Percentiles rank a stretch among this genome's conserved stretches.
Evolutionary conservation across 2,888 invertebrate species (phyloP).

Genomic region (Bugulina stolonifera): DNA sequence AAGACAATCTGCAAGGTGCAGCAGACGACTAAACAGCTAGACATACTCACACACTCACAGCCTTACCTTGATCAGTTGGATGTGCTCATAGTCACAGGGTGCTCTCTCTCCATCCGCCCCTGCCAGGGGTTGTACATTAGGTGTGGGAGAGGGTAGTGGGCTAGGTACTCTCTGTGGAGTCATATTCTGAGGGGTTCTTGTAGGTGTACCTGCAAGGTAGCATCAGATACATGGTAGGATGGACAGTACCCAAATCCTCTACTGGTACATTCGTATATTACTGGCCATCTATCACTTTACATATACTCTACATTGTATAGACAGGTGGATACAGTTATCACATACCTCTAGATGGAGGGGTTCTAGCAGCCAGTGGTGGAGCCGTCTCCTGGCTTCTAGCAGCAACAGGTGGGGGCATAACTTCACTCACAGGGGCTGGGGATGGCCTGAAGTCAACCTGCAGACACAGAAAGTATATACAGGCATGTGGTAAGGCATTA

Average conservation of each 20-base stretch:
- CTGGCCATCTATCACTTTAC: too few relatives aligned
- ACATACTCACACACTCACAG: too few relatives aligned
- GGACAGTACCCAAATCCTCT: too few relatives aligned
- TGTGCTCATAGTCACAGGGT: slow-evolving; percentile 22
- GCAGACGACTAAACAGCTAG: background rate
- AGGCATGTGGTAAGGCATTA: too few relatives aligned
- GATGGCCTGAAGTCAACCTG: background rate
- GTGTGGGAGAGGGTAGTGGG: background rate
- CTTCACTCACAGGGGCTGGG: background rate
- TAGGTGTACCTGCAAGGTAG: background rate
- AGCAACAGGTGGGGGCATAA: slow-evolving; percentile 8
- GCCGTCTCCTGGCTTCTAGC: background rate
- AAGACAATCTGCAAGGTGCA: background rate
- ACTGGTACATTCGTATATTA: too few relatives aligned
- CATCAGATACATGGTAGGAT: too few relatives aligned
- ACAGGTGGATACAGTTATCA: too few relatives aligned
- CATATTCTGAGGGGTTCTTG: slow-evolving; percentile 10
- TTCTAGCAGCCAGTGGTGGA: background rate
- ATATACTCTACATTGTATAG: too few relatives aligned
- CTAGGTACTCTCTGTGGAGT: slow-evolving; percentile 13
- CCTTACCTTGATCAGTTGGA: slow-evolving; percentile 5
- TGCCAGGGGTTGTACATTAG: background rate
- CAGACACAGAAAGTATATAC: background rate
- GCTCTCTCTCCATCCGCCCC: slow-evolving; percentile 11
- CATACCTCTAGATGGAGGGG: background rate